Evolutionary conservation across 2,797 vertebrate species (phyloP).

Genomic region (Xenops minutus): DNA sequence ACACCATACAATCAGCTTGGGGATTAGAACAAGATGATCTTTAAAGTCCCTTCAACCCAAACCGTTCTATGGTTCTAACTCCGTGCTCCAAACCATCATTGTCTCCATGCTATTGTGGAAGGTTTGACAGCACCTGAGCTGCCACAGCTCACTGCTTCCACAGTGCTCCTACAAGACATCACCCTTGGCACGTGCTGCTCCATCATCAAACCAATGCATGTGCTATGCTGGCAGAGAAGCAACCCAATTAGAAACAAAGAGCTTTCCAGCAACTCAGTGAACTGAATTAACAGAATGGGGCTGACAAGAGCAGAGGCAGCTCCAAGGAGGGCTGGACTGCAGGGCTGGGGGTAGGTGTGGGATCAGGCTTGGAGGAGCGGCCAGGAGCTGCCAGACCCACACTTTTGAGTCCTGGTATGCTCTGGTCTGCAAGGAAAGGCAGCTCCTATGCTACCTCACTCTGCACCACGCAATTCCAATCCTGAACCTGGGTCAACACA

Average conservation of each 20-base stretch:
- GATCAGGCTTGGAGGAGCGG: not conserved
- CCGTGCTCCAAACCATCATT: not conserved
- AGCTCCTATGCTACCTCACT: not conserved
- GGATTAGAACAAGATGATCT: not conserved
- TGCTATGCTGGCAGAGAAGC: not conserved
- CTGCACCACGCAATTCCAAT: rapidly evolving
- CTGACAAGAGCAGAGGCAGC: not conserved
- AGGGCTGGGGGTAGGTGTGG: rapidly evolving
- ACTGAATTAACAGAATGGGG: not conserved
- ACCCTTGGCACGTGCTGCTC: not conserved
- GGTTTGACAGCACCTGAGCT: not conserved
- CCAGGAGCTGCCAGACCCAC: not conserved
- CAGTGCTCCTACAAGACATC: not conserved
- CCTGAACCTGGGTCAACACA: rapidly evolving
- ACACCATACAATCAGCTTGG: rapidly evolving
- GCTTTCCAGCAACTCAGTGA: not conserved
- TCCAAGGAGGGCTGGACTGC: not conserved
- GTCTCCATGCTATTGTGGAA: not conserved
- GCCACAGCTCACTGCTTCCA: not conserved
- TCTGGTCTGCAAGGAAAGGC: not conserved
- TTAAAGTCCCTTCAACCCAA: not conserved
- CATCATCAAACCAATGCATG: rapidly evolving
- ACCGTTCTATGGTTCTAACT: not conserved
- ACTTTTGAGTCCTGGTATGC: not conserved
- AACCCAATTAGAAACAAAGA: not conserved